phyloP scores from a whole-genome alignment of 2,113 vertebrate species.

The Galeopterus variegatus region DNA sequence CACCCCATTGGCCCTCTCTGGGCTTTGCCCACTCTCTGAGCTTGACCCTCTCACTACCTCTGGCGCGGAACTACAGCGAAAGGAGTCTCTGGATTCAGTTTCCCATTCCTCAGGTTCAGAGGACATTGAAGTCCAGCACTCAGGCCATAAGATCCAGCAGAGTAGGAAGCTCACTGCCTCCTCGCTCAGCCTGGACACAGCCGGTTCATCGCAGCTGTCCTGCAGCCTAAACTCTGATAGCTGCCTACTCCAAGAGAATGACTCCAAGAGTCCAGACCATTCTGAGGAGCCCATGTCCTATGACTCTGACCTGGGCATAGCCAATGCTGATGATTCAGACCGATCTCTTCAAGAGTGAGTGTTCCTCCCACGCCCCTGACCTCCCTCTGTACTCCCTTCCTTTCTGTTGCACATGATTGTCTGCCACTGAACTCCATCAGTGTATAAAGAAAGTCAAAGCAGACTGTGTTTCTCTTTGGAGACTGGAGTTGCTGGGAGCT shows the following conservation, averaged over 20 bases:
- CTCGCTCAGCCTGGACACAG: slow-evolving; percentile 94
- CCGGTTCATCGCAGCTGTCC: slow-evolving; percentile 94
- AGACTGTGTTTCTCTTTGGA: neutral
- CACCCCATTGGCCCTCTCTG: slow-evolving; percentile 94
- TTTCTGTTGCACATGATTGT: neutral
- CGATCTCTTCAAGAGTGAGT: slow-evolving; percentile 92
- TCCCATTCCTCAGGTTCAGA: slow-evolving; percentile 94
- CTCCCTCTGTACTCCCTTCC: neutral
- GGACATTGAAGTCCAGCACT: slow-evolving; percentile 89
- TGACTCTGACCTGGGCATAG: slow-evolving; percentile 87
- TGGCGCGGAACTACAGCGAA: slow-evolving; percentile 78
- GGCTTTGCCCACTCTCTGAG: slow-evolving; percentile 91
- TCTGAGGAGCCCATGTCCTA: slow-evolving; percentile 89
- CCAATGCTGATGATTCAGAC: slow-evolving; percentile 83
- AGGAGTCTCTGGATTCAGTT: slow-evolving; percentile 92
- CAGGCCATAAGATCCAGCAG: slow-evolving; percentile 75
- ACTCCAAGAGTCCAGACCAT: slow-evolving; percentile 87
- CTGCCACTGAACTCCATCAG: neutral
- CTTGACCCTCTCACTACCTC: slow-evolving; percentile 79
- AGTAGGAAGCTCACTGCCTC: slow-evolving; percentile 90
- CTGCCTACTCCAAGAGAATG: slow-evolving; percentile 89
- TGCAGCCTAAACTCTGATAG: slow-evolving; percentile 96
- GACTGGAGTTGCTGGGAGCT: neutral
- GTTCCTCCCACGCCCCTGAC: fast-evolving
- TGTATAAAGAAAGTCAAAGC: neutral